Base-by-base conservation (phyloP, 2,113 vertebrate genomes). In the Pampusana beccarii region DNA sequence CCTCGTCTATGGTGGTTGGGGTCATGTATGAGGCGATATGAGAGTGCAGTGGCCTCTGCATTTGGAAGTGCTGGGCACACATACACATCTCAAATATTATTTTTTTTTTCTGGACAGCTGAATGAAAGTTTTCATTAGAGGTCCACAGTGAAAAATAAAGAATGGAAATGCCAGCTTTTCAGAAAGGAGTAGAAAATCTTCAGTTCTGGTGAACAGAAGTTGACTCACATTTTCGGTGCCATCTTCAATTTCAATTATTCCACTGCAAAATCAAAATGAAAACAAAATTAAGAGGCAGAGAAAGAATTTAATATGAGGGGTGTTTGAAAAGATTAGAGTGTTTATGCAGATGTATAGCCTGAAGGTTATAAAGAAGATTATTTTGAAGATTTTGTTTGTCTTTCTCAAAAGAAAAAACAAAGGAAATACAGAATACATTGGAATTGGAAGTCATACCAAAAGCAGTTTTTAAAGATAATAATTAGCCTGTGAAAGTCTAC, bases 1-100 rank as follows among this genome's bases (percentile, higher is more conserved):
- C n/a, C 1, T 2, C 28, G 0, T n/a, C 31, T 67, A 1, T 36
- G 33, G 33, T 57, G 31, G 25, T 31, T 2, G 3, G 25, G 26
- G 12, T 66, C 67, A 38, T 7, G 3, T 8, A 9, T 51, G 58
- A 89, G 42, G 13, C 6, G 3, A 24, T 65, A 23, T 5, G 36
- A 20, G 13, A 64, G 13, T 1, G 0, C 24, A 57, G 40, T 34
- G 46, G 13, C 36, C 34, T 77, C 58, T 80, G 17, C 31, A n/a
- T 87, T 83, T 92, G 72, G 14, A 70, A 61, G 10, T 50, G 25
- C 36, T 78, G 19, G 31, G 7, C 31, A 13, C 0, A 7, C 51
- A 50, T 21, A 48, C 28, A 73, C 31, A 16, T 65, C 36, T 10
- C 10, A 88, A 61, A 17, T 42, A 3, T 7, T 13, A 3, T 14